Base-by-base conservation (phyloP, 2,888 invertebrate genomes). In the Galerucella pusilla region DNA sequence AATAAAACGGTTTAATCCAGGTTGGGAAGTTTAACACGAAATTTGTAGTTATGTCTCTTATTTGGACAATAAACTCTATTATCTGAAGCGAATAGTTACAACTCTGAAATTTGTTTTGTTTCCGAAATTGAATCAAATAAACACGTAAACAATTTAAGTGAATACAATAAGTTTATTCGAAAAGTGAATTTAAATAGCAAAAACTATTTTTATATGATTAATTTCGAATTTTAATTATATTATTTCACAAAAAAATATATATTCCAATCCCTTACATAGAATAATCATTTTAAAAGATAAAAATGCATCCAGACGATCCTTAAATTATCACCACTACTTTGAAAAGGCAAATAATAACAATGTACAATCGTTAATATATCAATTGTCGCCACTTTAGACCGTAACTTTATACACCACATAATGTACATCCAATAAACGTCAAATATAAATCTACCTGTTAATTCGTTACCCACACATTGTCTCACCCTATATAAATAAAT, bases 1-100 rank as follows among this genome's bases (percentile, higher is more conserved):
- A 65, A 65, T 65, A n/a, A 65, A 45, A 46, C 64, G 2, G n/a
- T 65, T 65, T 20, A 65, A 65, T 20, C 64, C 16, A n/a, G n/a
- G 42, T 42, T 42, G 64, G 46, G 16, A 45, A 65, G 11, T 65
- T 42, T 65, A 65, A 65, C 64, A 12, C 64, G 46, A 46, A 65
- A 42, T 65, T 16, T 49, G 16, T 65, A 20, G 45, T 65, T 65
- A 65, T 65, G 14, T 35, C 7, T 35, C 28, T 61, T 61, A 14
- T 35, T 28, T 61, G 10, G 35, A 12, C 28, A 61, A 11, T n/a
- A 61, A 28, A 61, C 7, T 35, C 11, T 35, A 16, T 46, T 65
- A 63, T 65, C 16, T 25, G 20, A 5, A 46, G 46, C 6, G 12
- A 45, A 42, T 16, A 35, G 64, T 42, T 46, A 14, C 61, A 35